Conservation (phyloP, 2,888 invertebrate species). For the Homarus gammarus region DNA sequence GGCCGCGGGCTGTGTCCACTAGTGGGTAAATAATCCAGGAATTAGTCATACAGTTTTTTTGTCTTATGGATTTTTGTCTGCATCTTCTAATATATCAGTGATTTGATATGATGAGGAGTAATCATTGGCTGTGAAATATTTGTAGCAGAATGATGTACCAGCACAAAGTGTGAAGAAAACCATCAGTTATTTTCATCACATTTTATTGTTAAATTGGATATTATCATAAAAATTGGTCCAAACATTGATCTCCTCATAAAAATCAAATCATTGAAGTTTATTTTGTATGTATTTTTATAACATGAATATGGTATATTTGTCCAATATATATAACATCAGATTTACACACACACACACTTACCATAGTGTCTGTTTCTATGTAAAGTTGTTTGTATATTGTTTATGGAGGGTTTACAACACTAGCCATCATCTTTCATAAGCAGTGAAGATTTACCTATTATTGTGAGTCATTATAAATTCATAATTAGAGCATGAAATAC, state of each 20-base stretch:
- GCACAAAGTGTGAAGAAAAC: too few species aligned
- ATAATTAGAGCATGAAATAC: too few species aligned
- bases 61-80: conserved; percentile 47
- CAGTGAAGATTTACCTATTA: neutral
- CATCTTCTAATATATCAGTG: conserved; percentile 43
- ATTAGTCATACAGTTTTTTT: conserved; percentile 55
- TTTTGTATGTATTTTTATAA: neutral
- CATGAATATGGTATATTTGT: neutral
- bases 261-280: neutral
- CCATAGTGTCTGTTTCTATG: neutral
- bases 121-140: too few species aligned
- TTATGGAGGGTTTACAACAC: neutral
- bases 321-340: neutral
- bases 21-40: conserved; percentile 70
- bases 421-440: neutral
- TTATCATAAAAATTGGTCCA: neutral
- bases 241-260: neutral
- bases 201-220: too few species aligned
- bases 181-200: too few species aligned
- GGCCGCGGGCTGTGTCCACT: conserved; percentile 63
- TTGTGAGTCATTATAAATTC: too few species aligned
- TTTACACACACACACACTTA: neutral
- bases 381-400: neutral
- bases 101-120: too few species aligned
- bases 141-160: too few species aligned